Evolutionary conservation across 2,113 vertebrate species (phyloP), one percentile per base, ranked within the genome.

Genomic region (Abramis brama): DNA sequence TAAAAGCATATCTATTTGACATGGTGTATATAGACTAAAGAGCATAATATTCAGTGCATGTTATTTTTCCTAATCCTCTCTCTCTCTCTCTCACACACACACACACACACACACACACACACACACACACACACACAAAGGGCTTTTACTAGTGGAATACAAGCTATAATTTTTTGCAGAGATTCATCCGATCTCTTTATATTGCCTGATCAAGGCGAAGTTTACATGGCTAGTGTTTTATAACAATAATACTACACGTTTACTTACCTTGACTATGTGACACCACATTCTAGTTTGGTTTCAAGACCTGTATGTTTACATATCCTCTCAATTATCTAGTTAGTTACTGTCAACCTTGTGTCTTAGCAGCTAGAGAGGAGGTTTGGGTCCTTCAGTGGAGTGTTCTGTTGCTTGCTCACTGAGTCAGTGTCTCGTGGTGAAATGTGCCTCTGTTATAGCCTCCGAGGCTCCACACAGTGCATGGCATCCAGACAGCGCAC

Each of bases 221-320:
- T 89, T 89, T 89, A 89, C 88, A 89, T 85, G 83, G 52, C 64
- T 89, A 73, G 85, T 87, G 78, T 89, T 85, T 89, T 87, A 45
- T 88, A 88, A 39, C 43, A 30, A 68, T 75, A 33, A 7, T 79
- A 62, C 80, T 78, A 64, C 78, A 83, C 66, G 79, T 89, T 89
- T 86, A 85, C 86, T 66, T 85, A 83, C 79, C 33, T 79, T 77
- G 39, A 85, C 71, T 83, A 25, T 71, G 57, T 87, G 83, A 81
- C 79, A 79, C 33, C 79, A 47, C 75, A 27, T 33, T 45, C 4
- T 79, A 75, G 62, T 82, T 82, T 66, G 70, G 43, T 86, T 88
- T 43, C 12, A 77, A 86, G 47, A 45, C 59, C 66, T 77, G 68
- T 83, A 81, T 89, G 90, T 88, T 89, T 90, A 88, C 88, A 86